phyloP scores from a whole-genome alignment of 2,113 vertebrate species.

The Gopherus flavomarginatus region DNA sequence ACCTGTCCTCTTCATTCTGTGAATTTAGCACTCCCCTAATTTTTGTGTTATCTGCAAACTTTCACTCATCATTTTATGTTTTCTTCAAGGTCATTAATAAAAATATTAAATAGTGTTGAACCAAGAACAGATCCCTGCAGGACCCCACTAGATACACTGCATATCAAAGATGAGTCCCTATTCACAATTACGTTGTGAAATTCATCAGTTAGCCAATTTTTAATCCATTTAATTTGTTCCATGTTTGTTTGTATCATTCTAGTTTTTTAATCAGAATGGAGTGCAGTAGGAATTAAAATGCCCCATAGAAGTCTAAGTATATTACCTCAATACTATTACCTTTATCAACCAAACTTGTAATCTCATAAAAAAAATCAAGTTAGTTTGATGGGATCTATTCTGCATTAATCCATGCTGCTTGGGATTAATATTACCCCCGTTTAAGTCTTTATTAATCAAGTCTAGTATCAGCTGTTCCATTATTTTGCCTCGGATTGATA shows the following conservation, averaged over 20 bases:
- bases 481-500: neutral
- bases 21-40: neutral
- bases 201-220: neutral
- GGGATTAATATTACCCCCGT: no score
- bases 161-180: neutral
- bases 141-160: neutral
- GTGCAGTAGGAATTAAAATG: no score
- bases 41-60: neutral
- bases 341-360: no score
- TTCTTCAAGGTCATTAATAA: neutral
- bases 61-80: neutral
- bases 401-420: no score
- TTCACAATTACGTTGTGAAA: neutral
- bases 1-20: neutral
- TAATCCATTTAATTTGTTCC: no score
- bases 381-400: no score
- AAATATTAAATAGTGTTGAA: neutral
- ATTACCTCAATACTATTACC: neutral
- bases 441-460: no score
- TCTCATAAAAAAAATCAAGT: no score
- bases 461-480: no score
- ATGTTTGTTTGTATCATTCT: no score
- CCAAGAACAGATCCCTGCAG: neutral
- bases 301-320: no score
- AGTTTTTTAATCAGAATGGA: no score